Base-by-base conservation (phyloP, 2,888 invertebrate genomes). In the Ryuthela nishihirai region DNA sequence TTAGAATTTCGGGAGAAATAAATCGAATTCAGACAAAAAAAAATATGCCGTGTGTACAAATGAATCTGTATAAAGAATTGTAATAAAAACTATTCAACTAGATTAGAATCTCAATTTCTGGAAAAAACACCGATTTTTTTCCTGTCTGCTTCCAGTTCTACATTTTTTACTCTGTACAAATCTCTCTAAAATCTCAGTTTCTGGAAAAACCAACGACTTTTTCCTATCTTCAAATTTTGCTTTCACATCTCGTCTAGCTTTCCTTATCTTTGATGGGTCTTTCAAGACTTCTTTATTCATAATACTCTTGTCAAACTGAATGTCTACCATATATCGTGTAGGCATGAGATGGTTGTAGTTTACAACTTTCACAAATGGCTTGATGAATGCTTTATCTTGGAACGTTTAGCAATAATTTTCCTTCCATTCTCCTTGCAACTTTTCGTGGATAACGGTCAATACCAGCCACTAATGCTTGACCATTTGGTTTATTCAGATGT, bases 121-220 rank as follows among this genome's bases (percentile, higher is more conserved):
- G n/a, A n/a, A n/a, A n/a, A n/a, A n/a, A n/a, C n/a, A n/a, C n/a
- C n/a, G n/a, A n/a, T n/a, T n/a, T n/a, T n/a, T n/a, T n/a, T n/a
- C n/a, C n/a, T n/a, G n/a, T n/a, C n/a, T n/a, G n/a, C n/a, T n/a
- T n/a, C n/a, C n/a, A n/a, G n/a, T n/a, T n/a, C n/a, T n/a, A n/a
- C n/a, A n/a, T n/a, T n/a, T n/a, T n/a, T n/a, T n/a, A n/a, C n/a
- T n/a, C n/a, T n/a, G n/a, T n/a, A n/a, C n/a, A n/a, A n/a, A n/a
- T n/a, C n/a, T n/a, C n/a, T n/a, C n/a, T 93, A 97, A 85, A 97
- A 97, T 78, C 93, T 83, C 79, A 97, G 82, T 79, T 97, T 97
- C 78, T 92, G 91, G 92, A 97, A 97, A 82, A 97, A 97, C 97
- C 97, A 97, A 75, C 90, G 92, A 83, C 94, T 95, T 83, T 94